phyloP scores from a whole-genome alignment of 2,888 invertebrate species.

The Strigamia transsilvanica region DNA sequence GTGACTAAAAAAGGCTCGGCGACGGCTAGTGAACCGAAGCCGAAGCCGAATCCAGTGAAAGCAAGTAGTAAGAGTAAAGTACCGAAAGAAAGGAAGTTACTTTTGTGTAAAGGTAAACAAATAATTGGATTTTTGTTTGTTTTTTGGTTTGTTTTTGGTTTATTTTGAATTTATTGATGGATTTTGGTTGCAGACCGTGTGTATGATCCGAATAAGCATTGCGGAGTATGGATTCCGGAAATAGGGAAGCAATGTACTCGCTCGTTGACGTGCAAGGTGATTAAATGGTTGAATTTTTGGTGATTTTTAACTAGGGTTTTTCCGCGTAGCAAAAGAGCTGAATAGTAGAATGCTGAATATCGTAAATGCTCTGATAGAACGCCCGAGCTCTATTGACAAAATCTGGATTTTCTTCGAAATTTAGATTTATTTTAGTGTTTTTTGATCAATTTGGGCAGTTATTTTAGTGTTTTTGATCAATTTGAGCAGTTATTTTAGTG shows the following conservation, averaged over 20 bases:
- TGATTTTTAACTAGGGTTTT: too few relatives aligned
- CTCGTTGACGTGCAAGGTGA: conserved; percentile 73
- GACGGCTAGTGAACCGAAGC: conserved; percentile 39
- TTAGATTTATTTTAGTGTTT: too few relatives aligned
- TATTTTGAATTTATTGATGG: background rate
- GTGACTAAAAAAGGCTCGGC: conserved; percentile 33
- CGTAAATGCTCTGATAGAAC: too few relatives aligned
- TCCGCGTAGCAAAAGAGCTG: too few relatives aligned
- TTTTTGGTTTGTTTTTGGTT: background rate
- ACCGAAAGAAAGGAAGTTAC: conserved; percentile 58
- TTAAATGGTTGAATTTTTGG: conserved; percentile 44
- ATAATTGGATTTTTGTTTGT: background rate
- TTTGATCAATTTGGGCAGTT: too few relatives aligned
- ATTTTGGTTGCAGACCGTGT: conserved; percentile 68
- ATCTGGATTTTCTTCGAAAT: too few relatives aligned
- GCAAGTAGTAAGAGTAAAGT: conserved; percentile 56
- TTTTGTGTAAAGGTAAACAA: conserved; percentile 61
- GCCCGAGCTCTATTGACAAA: too few relatives aligned
- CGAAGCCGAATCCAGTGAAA: conserved; percentile 52
- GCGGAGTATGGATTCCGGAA: conserved; percentile 76
- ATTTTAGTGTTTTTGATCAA: too few relatives aligned
- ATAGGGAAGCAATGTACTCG: conserved; percentile 78
- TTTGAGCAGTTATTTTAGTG: too few relatives aligned
- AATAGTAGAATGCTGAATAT: too few relatives aligned
- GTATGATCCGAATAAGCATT: conserved; percentile 84